Base-by-base conservation (phyloP, 1,140 invertebrate genomes). In the Arion vulgaris region DNA sequence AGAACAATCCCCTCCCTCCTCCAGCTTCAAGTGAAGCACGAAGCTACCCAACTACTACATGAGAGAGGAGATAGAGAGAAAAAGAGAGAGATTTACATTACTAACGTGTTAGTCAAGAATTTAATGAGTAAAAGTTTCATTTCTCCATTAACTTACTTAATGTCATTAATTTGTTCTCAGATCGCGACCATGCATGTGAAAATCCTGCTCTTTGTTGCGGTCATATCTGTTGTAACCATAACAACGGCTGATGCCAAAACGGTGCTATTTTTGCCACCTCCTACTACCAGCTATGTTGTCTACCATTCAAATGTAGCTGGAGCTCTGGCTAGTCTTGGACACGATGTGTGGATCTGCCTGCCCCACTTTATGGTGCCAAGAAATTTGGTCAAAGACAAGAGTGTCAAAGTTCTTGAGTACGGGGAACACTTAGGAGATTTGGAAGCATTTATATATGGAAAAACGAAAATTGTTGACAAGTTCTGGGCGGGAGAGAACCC, bases 341-440 rank as follows among this genome's bases (percentile, higher is more conserved):
- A 84, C 41, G 28, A 77, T 62, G 80, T 79, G 57, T 84, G 80
- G 80, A 0, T 84, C 19, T 45, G 73, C 28, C 41, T 82, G 26
- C 76, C 83, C 38, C 75, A 81, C 17, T 78, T 72, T 51, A 13
- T 84, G 49, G 11, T 66, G 26, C 26, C 32, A 39, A 78, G 34
- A 38, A n/a, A 36, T n/a, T 41, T 73, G 34, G 36, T 84, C 45
- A 53, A 72, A 32, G 75, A 80, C 7, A 66, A 45, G 19, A 32
- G n/a, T 45, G 28, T 84, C 36, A 73, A 68, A 9, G 57, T 84
- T 0, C 23, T 82, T 23, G 51, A 72, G 28, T 82, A 74, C 41
- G 78, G 78, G 23, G 7, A 36, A 69, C 13, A 53, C 0, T 9
- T 73, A 0, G 39, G 39, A 0, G 19, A 82, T 41, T 4, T 82